Conservation (phyloP, 2,888 invertebrate genomes). For the Cristatella mucedo region DNA sequence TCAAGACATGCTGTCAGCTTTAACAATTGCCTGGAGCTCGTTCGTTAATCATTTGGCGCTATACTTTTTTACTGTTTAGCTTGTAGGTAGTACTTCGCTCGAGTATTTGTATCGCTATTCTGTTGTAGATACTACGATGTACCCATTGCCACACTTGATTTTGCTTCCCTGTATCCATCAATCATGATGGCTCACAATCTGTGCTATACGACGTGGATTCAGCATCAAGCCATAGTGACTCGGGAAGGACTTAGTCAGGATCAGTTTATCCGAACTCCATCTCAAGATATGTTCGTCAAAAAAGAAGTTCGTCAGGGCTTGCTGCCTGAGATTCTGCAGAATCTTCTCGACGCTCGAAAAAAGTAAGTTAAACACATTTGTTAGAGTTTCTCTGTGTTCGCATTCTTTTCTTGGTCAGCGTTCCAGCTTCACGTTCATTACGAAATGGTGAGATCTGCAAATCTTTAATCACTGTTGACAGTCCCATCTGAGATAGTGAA, state of each 20-base stretch:
- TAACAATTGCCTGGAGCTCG: too few species aligned
- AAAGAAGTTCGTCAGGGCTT: constrained; percentile 68
- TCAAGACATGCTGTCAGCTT: too few species aligned
- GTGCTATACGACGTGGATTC: constrained; percentile 82
- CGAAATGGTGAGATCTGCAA: too few species aligned
- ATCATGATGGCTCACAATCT: constrained; percentile 99
- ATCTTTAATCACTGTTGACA: too few species aligned
- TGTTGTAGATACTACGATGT: constrained; percentile 65
- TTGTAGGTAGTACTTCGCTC: too few species aligned
- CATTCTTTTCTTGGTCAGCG: too few species aligned
- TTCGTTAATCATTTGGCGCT: too few species aligned
- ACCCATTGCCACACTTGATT: constrained; percentile 96
- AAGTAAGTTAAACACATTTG: constrained; percentile 44
- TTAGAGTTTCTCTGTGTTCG: too few species aligned
- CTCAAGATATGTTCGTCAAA: constrained; percentile 79
- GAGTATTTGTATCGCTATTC: constrained; percentile 11
- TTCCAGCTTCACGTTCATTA: too few species aligned
- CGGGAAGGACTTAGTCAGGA: constrained; percentile 39
- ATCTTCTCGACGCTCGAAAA: constrained; percentile 72
- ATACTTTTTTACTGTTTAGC: too few species aligned
- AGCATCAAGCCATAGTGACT: constrained; percentile 19
- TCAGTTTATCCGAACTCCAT: constrained; percentile 73
- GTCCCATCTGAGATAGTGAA: too few species aligned
- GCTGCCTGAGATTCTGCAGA: constrained; percentile 85
- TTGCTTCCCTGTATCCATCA: constrained; percentile 95